A percentile compares a stretch with the other conserved stretches of the same genome.
Evolutionary conservation across 2,888 invertebrate species (phyloP).

Genomic region (Cantharis lateralis): DNA sequence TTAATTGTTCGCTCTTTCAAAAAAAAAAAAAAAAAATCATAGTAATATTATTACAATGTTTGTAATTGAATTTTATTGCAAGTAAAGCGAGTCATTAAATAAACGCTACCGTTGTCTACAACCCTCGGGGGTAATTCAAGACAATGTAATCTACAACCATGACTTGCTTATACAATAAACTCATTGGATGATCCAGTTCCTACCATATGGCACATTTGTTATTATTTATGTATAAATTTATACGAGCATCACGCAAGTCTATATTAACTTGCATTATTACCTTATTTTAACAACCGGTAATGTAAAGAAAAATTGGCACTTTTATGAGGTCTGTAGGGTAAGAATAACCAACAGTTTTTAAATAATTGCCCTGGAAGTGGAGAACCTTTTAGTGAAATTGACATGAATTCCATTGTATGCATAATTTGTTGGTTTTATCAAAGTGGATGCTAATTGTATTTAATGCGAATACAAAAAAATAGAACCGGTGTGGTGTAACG

Average conservation of each 20-base stretch:
- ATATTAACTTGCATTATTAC: slow-evolving; percentile 8
- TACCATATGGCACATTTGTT: slow-evolving; percentile 18
- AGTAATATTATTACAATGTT: background rate
- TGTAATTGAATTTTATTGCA: background rate
- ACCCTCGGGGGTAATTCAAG: slow-evolving; percentile 3
- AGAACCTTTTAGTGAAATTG: background rate
- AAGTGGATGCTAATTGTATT: background rate
- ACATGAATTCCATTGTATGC: background rate
- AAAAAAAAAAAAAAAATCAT: background rate
- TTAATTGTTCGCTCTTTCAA: too few species aligned
- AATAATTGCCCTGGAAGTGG: slow-evolving; percentile 21
- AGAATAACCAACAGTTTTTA: background rate
- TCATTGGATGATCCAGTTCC: slow-evolving; percentile 4
- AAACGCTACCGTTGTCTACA: slow-evolving; percentile 11
- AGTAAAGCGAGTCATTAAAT: background rate
- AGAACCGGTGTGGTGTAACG: too few species aligned
- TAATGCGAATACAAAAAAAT: background rate
- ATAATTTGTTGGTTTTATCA: background rate
- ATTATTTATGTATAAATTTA: background rate
- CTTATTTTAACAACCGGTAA: slow-evolving; percentile 5
- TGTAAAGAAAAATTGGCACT: slow-evolving; percentile 15
- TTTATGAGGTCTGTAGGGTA: background rate
- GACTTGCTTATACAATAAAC: slow-evolving; percentile 12
- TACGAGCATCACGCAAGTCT: background rate
- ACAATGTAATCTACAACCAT: slow-evolving; percentile 16